Evolutionary conservation across 2,797 vertebrate species (phyloP), one percentile per base, ranked within the genome.

Genomic region (Parauchenoglanis punctatus): DNA sequence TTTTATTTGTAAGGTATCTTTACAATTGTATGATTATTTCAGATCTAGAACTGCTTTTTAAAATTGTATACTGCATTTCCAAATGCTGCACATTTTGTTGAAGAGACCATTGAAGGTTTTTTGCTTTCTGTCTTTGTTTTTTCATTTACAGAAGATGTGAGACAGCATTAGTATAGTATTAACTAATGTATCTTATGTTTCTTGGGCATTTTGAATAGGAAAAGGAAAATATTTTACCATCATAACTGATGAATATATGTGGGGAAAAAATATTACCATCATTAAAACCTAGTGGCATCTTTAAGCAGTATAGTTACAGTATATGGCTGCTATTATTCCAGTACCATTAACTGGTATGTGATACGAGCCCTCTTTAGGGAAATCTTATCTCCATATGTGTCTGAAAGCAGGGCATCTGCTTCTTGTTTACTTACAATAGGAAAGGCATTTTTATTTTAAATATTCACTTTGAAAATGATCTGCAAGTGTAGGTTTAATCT

Each of bases 401-500:
- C 49, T 56, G 6, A 85, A 85, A 85, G 11, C 70, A 68, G 49
- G 59, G 35, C 78, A 82, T 20, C n/a, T 81, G 68, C 23, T 67
- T 85, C 44, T 54, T 75, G 61, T 76, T 85, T 82, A 82, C 77
- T 65, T 80, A 82, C 78, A 77, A 56, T 58, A 82, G 63, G 44
- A 88, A 76, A 88, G 31, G 11, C 23, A 59, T 81, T 25, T 75
- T 81, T 35, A 58, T 63, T 65, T 81, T 85, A 25, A 82, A 56
- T 76, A 67, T 87, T 76, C 4, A 61, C 81, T 87, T 84, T 56
- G 59, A 86, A 84, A 84, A 35, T 28, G 25, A 87, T 80, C 49
- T 87, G 35, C 54, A 84, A 52, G 83, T 83, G 77, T 88, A 67
- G 68, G 44, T 77, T 85, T 83, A 59, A 85, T 61, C 65, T 88